Base-by-base conservation (phyloP, 2,797 vertebrate species). In the Emydoidea blandingii region DNA sequence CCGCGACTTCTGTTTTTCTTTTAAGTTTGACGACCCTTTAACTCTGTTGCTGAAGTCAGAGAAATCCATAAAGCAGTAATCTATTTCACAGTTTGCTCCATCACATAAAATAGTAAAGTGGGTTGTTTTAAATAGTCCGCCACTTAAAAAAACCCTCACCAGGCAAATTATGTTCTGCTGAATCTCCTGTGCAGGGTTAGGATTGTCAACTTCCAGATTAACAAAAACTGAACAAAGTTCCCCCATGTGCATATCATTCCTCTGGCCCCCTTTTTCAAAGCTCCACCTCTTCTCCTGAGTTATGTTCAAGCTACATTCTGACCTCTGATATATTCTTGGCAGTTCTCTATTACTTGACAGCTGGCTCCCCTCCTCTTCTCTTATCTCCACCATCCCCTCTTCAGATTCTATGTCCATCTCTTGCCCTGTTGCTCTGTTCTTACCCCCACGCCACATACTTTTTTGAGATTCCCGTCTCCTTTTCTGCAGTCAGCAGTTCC, bases 11-110 rank as follows among this genome's bases (percentile, higher is more conserved):
- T 44, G 34, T 25, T 94, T 81, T 83, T 81, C 37, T 95, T 91
- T 90, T 27, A 89, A 81, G 89, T 87, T 86, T 95, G 88, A 93
- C 87, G 89, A 88, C 52, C 81, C 86, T 65, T 85, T 89, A 72
- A n/a, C 83, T 31, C 47, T 16, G 11, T 54, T 90, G 89, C 91
- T 52, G 85, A 96, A 57, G 25, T 37, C 27, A 80, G 11, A 76
- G 44, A 74, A 72, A 68, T 89, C 90, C 78, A 56, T 0, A 1
- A 76, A 84, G 86, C 54, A 82, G 52, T 65, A 80, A n/a, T 0
- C 7, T 11, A 52, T 87, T 96, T 93, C 86, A 91, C 6, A 21
- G 76, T 54, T 89, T 85, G 76, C 96, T 59, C 93, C 89, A 76
- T 76, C 93, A 59, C 52, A 6, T 79, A 83, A 88, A 94, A 95